Percentiles rank a stretch among this genome's conserved stretches.
These are phyloP conservation scores for Gallinago media DNA, from an alignment of 2,113 vertebrate genomes.

Conservation along the genomic window DNA sequence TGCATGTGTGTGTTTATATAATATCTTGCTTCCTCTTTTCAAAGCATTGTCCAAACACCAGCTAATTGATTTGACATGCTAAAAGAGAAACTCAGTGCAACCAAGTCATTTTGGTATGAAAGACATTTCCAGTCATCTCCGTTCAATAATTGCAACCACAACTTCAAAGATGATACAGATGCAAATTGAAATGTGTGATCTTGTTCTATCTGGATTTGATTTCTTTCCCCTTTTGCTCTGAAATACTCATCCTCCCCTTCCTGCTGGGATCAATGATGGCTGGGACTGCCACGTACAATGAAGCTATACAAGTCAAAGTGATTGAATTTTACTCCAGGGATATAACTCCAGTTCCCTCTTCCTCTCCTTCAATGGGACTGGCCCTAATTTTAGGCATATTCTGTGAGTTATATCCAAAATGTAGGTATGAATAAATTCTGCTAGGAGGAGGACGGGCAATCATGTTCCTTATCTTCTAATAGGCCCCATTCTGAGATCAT, in stretches of 20 bases:
- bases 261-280: constrained; percentile 50
- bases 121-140: constrained; percentile 65
- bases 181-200: constrained; percentile 58
- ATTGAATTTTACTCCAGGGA: constrained; percentile 36
- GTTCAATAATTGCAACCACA: constrained; percentile 59
- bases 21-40: constrained; percentile 63
- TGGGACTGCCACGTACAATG: constrained; percentile 7
- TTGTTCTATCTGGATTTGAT: constrained; percentile 70
- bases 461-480: constrained; percentile 37
- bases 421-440: constrained; percentile 7
- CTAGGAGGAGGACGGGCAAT: neutral
- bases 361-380: neutral
- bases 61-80: constrained; percentile 68
- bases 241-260: constrained; percentile 36
- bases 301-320: neutral
- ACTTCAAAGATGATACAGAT: constrained; percentile 64
- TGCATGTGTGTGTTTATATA: neutral
- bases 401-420: constrained; percentile 13
- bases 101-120: constrained; percentile 56
- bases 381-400: neutral
- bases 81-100: constrained; percentile 26
- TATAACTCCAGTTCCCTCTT: neutral
- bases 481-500: constrained; percentile 6
- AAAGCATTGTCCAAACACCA: constrained; percentile 61
- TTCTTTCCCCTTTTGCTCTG: constrained; percentile 58